A percentile compares a stretch with the other conserved stretches of the same genome.
These are phyloP conservation scores for Sebastes matsubarae DNA, from an alignment of 2,797 vertebrate genomes.

Conservation along the genomic window DNA sequence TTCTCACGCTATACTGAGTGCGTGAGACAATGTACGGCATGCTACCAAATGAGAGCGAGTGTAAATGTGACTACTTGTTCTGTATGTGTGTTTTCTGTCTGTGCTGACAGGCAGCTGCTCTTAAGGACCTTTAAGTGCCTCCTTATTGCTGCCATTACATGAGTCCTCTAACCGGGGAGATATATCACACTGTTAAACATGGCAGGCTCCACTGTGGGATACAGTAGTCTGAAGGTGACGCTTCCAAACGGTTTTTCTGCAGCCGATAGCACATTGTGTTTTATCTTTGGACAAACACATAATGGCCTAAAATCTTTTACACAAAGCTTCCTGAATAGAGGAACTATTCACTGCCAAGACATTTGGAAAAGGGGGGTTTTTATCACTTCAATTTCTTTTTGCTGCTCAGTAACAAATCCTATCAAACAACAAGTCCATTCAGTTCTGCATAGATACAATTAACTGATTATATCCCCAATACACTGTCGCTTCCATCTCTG, in stretches of 20 bases:
- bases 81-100: conserved; percentile 28
- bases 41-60: conserved; percentile 9
- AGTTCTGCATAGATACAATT: conserved; percentile 35
- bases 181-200: conserved; percentile 53
- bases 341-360: neutral
- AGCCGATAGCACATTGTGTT: neutral
- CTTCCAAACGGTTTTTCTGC: neutral
- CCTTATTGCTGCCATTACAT: conserved; percentile 61
- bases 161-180: conserved; percentile 46
- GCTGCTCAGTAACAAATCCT: conserved; percentile 11
- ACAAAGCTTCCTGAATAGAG: neutral
- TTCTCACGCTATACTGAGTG: neutral
- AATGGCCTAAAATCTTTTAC: neutral
- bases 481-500: conserved; percentile 1
- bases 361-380: neutral
- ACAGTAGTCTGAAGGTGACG: conserved; percentile 5
- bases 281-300: conserved; percentile 11
- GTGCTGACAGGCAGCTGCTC: conserved; percentile 57
- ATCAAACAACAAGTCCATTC: conserved; percentile 15
- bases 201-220: conserved; percentile 1
- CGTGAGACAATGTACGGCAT: neutral
- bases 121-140: conserved; percentile 61
- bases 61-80: conserved; percentile 34
- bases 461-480: conserved; percentile 26
- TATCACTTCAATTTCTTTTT: conserved; percentile 8